These are phyloP conservation scores for Caenorhabditis doughertyi DNA, from an alignment of 2,888 invertebrate genomes.

Conservation along the genomic window DNA sequence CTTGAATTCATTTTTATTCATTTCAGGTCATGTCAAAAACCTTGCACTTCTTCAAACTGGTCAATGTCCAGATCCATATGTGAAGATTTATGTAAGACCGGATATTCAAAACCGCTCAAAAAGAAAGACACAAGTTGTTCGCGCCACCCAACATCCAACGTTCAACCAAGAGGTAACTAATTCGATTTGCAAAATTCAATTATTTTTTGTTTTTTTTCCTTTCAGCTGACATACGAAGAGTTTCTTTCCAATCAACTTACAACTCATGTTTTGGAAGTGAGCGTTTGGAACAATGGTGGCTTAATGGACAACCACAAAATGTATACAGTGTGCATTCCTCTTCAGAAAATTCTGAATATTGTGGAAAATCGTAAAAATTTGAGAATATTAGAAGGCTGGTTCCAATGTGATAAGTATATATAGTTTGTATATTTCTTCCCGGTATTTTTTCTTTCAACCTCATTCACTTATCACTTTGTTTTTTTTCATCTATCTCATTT, in stretches of 20 bases:
- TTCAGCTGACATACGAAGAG: constrained; percentile 74
- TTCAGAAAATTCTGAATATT: constrained; percentile 72
- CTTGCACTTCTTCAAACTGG: constrained; percentile 64
- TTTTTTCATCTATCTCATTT: not conserved
- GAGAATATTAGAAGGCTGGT: constrained; percentile 77
- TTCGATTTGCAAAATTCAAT: not conserved
- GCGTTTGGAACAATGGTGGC: constrained; percentile 84
- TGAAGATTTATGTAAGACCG: constrained; percentile 89
- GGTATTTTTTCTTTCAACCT: not conserved
- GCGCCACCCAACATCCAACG: constrained; percentile 94
- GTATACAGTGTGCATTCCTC: constrained; percentile 83
- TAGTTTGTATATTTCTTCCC: constrained; percentile 15
- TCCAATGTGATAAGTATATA: constrained; percentile 64
- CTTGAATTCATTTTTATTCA: too few relatives aligned
- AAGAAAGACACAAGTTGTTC: constrained; percentile 94
- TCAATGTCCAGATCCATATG: constrained; percentile 71
- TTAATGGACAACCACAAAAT: constrained; percentile 84
- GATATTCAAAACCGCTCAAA: constrained; percentile 95
- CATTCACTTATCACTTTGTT: constrained; percentile 9
- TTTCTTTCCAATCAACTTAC: constrained; percentile 46
- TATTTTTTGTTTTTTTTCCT: too few relatives aligned
- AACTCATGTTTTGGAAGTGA: constrained; percentile 72
- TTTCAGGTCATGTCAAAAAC: constrained; percentile 70
- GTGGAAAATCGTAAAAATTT: constrained; percentile 68
- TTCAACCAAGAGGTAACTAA: constrained; percentile 94